Evolutionary conservation across 2,113 vertebrate species (phyloP), one percentile per base, ranked within the genome.

Genomic region (Zosterops hypoxanthus): DNA sequence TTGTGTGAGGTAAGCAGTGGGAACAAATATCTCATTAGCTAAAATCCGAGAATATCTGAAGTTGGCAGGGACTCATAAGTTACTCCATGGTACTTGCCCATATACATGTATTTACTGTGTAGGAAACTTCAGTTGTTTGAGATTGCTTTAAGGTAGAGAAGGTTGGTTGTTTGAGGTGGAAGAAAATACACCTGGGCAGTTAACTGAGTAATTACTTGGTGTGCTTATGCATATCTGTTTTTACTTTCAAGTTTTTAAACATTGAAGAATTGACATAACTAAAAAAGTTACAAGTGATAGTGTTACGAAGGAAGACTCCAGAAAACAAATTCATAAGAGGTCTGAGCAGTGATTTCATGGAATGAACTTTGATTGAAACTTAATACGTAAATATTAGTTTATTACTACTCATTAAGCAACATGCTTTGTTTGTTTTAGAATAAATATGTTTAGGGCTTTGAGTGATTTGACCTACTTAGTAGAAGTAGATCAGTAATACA

Each of bases 301-400:
- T 14, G 6, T 55, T 90, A 33, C 8, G 42, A 41, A 87, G 50
- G 50, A 79, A 16, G 31, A 63, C 14, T 71, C 8, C 5, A 53
- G 53, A 79, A 81, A 87, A 61, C 18, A 56, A 61, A 25, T 49
- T 82, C 55, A 7, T 20, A 46, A 44, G 47, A 65, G 24, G 3
- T 66, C 16, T 28, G 55, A 80, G 41, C 16, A 65, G 4, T 50
- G 5, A 59, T 70, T 88, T 92, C 69, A 50, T 3, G 5, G 60
- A 80, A 52, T 85, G 71, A 86, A 73, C 92, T 94, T 93, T 60
- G 86, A 44, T 92, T 94, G 79, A 86, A 73, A 41, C 52, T 63
- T 90, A 77, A 36, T 33, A 13, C 5, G 3, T 94, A 65, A 96
- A 83, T 91, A 86, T 49, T 93, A 34, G 55, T 25, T 84, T 95